Base-by-base conservation (phyloP, 2,797 vertebrate genomes). In the Catamblyrhynchus diadema region DNA sequence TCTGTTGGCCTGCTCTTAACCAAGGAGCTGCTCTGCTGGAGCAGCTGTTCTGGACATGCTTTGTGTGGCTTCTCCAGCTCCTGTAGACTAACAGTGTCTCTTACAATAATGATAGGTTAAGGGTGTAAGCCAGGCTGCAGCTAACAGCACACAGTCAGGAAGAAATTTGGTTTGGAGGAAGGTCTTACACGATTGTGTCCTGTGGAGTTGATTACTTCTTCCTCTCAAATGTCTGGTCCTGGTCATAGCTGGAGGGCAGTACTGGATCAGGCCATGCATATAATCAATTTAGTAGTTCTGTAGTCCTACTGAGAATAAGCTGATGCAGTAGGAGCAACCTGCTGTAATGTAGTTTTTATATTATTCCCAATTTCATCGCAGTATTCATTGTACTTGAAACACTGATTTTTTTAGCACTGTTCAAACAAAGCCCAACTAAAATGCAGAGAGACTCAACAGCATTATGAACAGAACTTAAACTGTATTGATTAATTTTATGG, bases 401-500 rank as follows among this genome's bases (percentile, higher is more conserved):
- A 60, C 24, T 47, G 48, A 16, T 62, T 32, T 91, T 86, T 89
- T 59, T 75, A 60, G 25, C 9, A 2, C 25, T 57, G 12, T 64
- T 94, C 54, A 67, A 78, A 84, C 35, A 45, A 94, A 88, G 18
- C 48, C 39, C 15, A 91, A 6, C 51, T 79, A 12, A 93, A 93
- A 88, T 41, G 66, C 32, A 33, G 21, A 59, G 28, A 24, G 30
- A 32, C 25, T 90, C 57, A 90, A 56, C 32, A 88, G 32, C 56
- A 50, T 82, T 81, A 73, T 71, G 66, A 93, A 66, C 53, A 73
- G 45, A 83, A 19, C 13, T 79, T 61, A 62, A 91, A 86, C 33
- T 59, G 8, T 78, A 93, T 86, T 84, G 72, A 79, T 88, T 89
- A 41, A 77, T 4, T 94, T 89, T 83, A 84, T 79, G 53, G 39